Percentiles rank a stretch among this genome's conserved stretches.
Evolutionary conservation across 2,888 invertebrate species (phyloP).

Genomic region (Rhamnusium bicolor): DNA sequence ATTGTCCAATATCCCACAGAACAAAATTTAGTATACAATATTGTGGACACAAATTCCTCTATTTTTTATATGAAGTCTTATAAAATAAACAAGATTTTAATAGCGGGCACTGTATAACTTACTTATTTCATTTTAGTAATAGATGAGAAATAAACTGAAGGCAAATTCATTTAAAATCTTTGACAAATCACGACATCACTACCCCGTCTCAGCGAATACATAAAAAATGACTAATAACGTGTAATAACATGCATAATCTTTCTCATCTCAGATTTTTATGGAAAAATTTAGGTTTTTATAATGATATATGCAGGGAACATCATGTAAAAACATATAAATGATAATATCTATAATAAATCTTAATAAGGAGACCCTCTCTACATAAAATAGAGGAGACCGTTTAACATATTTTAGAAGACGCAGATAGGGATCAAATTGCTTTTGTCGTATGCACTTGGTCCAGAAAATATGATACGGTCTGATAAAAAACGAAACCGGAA

Average conservation of each 20-base stretch:
- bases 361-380: constrained; percentile 51
- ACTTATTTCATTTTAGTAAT: neutral
- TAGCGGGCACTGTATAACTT: too few relatives aligned
- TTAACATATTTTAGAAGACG: constrained; percentile 60
- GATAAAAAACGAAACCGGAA: constrained; percentile 55
- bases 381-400: constrained; percentile 49
- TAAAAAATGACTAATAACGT: constrained; percentile 24
- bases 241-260: constrained; percentile 12
- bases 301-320: constrained; percentile 14
- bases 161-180: neutral
- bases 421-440: constrained; percentile 60
- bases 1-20: too few relatives aligned
- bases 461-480: constrained; percentile 49
- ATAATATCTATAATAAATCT: constrained; percentile 59
- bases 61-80: too few relatives aligned
- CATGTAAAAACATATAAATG: constrained; percentile 45
- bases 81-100: too few relatives aligned
- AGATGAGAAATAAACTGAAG: neutral
- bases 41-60: too few relatives aligned
- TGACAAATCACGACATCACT: constrained; percentile 4
- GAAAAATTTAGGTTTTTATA: constrained; percentile 1
- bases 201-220: neutral
- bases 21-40: too few relatives aligned
- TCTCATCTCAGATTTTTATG: neutral
- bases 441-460: constrained; percentile 58